Percentiles rank a stretch among this genome's conserved stretches.
Conservation (phyloP, 2,888 invertebrate genomes). For the Melanchra persicariae region DNA sequence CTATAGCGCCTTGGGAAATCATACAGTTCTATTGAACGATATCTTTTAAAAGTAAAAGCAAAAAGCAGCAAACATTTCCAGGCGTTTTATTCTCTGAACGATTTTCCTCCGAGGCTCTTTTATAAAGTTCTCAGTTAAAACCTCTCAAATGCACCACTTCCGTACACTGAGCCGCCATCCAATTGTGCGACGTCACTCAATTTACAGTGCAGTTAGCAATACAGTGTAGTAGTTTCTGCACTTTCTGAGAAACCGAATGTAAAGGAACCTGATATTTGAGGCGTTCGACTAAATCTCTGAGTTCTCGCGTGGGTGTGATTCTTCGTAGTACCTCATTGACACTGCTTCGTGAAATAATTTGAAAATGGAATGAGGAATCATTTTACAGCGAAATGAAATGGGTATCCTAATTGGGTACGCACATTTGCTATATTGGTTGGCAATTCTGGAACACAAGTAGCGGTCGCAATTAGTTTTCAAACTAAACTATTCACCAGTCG, state of each 20-base stretch:
- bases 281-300: conserved; percentile 33
- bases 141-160: conserved; percentile 7
- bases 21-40: conserved; percentile 15
- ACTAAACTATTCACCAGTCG: neutral
- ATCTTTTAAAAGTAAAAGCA: conserved; percentile 4
- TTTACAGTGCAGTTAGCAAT: conserved; percentile 44
- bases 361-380: conserved; percentile 3
- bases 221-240: conserved; percentile 46
- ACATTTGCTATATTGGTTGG: conserved; percentile 11
- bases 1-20: conserved; percentile 20
- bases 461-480: conserved; percentile 10
- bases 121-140: conserved; percentile 15
- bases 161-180: conserved; percentile 14
- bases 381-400: conserved; percentile 28
- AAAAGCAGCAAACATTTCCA: neutral
- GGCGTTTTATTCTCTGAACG: neutral
- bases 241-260: conserved; percentile 47
- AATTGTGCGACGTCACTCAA: conserved; percentile 26
- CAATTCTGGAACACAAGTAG: neutral
- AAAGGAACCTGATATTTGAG: conserved; percentile 53
- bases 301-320: conserved; percentile 49
- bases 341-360: conserved; percentile 22
- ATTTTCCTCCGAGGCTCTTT: neutral
- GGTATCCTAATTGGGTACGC: conserved; percentile 13
- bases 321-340: conserved; percentile 47